Base-by-base conservation (phyloP, 37 sponge, comb jelly and placozoan species). In the Theonella swinhoei region DNA sequence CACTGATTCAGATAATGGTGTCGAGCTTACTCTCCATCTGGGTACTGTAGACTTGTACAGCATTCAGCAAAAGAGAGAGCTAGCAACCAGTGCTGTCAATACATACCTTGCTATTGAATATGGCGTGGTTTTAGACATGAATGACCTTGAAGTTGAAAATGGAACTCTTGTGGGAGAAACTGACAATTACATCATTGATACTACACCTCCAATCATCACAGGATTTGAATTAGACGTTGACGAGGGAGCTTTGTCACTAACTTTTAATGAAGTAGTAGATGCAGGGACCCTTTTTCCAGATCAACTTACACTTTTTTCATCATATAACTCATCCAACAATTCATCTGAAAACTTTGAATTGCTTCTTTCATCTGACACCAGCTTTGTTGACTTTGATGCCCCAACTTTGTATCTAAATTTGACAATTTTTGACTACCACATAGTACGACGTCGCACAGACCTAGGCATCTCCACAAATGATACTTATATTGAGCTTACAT, bases 261-360 rank as follows among this genome's bases (percentile, higher is more conserved):
- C 94, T 11, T 96, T 94, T 83, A 76, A 89, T 77, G 97, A 96
- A 72, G 86, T 88, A 9, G 92, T 96, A 7, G 64, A 78, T 76
- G 91, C 85, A 33, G 41, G 58, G 8, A 61, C 71, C 58, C 36
- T 92, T 30, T 3, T 19, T 19, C 75, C 76, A 26, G 54, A 60
- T 2, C 24, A 24, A 9, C 60, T 88, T 61, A 70, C 69, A 30
- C 8, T 85, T 5, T 60, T 80, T 20, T n/a, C 70, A 4, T 36
- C 82, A n/a, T 77, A 80, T 72, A 81, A 85, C 17, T 83, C 91
- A 47, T 47, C 54, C 38, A 14, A 62, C 14, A 22, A 23, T 24
- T n/a, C n/a, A n/a, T 74, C 81, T 4, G 64, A 67, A 1, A 29
- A 19, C 3, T 54, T 87, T 60, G 68, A 47, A 34, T 4, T 84